These are phyloP conservation scores for Galerucella pusilla DNA, from an alignment of 2,888 invertebrate species.

Conservation along the genomic window DNA sequence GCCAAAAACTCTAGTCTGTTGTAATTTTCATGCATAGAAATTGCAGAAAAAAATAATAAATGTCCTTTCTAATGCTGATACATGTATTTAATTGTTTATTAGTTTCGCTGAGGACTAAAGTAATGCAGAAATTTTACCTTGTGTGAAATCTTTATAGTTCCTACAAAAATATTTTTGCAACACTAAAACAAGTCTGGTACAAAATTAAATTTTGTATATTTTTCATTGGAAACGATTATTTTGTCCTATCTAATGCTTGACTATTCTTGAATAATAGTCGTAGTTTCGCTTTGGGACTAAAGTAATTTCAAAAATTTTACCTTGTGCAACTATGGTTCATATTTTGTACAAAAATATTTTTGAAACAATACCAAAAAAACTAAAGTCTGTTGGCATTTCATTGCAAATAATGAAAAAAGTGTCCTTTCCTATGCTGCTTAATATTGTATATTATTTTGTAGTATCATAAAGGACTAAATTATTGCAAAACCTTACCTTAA, in stretches of 20 bases:
- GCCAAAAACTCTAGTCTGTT: background rate
- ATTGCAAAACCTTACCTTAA: conserved; percentile 45
- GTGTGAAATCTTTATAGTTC: background rate
- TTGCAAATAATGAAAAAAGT: background rate
- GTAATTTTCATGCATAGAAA: background rate
- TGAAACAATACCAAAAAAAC: conserved; percentile 18
- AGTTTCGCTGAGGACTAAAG: conserved; percentile 23
- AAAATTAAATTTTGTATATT: background rate
- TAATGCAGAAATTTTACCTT: conserved; percentile 33
- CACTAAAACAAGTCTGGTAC: conserved; percentile 12
- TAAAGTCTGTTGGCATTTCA: conserved; percentile 14
- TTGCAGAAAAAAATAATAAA: background rate
- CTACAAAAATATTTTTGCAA: conserved; percentile 30
- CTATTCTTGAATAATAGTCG: conserved; percentile 46
- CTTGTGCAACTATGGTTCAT: background rate
- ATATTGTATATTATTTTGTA: conserved; percentile 38
- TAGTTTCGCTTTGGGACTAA: conserved; percentile 61
- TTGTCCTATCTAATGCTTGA: conserved; percentile 46
- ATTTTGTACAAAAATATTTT: conserved; percentile 23
- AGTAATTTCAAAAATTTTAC: conserved; percentile 44
- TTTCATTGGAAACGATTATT: conserved; percentile 7
- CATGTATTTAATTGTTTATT: background rate
- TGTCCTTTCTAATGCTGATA: conserved; percentile 28
- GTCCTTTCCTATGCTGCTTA: conserved; percentile 47
- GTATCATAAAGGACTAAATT: conserved; percentile 47